Evolutionary conservation across 2,888 invertebrate genomes (phyloP).

Genomic region (Melanophora roralis): DNA sequence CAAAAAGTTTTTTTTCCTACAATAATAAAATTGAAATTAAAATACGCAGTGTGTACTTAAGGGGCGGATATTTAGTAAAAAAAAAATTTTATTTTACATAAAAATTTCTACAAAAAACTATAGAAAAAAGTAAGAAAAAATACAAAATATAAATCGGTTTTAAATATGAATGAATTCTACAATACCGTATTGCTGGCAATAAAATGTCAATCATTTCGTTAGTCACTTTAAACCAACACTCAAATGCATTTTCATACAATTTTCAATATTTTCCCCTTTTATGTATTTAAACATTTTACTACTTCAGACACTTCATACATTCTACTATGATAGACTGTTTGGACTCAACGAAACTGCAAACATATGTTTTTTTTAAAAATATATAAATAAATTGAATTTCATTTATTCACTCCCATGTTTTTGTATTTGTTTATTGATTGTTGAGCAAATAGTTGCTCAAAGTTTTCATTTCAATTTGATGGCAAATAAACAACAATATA

Average conservation of each 20-base stretch:
- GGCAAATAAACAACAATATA: neutral
- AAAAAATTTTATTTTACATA: no score
- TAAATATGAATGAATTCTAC: neutral
- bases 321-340: neutral
- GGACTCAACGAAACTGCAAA: neutral
- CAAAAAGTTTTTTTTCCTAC: neutral
- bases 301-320: neutral
- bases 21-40: no score
- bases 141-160: neutral
- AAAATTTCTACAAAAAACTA: neutral
- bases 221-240: slow-evolving; percentile 4
- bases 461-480: neutral
- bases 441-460: neutral
- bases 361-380: no score
- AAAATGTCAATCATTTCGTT: slow-evolving; percentile 14
- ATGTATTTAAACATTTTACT: neutral
- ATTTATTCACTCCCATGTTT: neutral
- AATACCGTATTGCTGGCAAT: neutral
- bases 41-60: no score
- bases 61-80: no score
- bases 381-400: no score
- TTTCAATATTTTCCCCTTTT: neutral
- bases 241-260: slow-evolving; percentile 1
- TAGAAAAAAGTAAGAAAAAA: neutral
- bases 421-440: neutral